Evolutionary conservation across 2,113 vertebrate species (phyloP), one percentile per base, ranked within the genome.

Genomic region (Stomatorhinus ivindoensis): DNA sequence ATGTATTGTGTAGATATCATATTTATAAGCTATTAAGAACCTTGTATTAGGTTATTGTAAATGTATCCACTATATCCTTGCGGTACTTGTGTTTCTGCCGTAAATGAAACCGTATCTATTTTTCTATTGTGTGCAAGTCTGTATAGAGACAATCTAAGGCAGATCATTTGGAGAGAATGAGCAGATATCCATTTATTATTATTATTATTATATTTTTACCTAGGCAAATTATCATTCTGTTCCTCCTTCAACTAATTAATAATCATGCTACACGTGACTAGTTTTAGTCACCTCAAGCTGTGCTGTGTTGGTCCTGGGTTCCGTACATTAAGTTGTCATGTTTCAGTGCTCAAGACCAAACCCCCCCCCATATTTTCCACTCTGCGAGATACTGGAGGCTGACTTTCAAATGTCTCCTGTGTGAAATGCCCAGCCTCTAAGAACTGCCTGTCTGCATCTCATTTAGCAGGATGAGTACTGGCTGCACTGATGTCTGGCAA

Each of bases 1-100:
- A 93, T 95, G 94, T 96, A 94, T 96, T 95, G 96, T 97, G 96
- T 96, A 97, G 96, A 97, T 96, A 96, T 89, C 94, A 90, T 97
- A 97, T 98, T 98, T 98, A 97, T 98, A 96, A 99, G 96, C 96
- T 95, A 97, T 95, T 94, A 96, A 95, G 95, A 96, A 96, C 21
- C 95, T 93, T 94, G 95, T 95, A 93, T 93, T 94, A 93, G 89
- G 88, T 94, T 95, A 91, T 94, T 96, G 95, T 97, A 97, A 97
- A 97, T 96, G 91, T 96, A 93, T 95, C 95, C 92, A 91, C 93
- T 96, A 95, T 97, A 96, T 95, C 96, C 96, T 97, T 97, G 96
- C 97, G 96, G 94, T 96, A 95, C 96, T 96, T 92, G 92, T 94
- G 92, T 92, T 94, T 94, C 92, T 92, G 92, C 92, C 92, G 92